Conservation (phyloP, 2,888 invertebrate species). For the Graphium colonna region DNA sequence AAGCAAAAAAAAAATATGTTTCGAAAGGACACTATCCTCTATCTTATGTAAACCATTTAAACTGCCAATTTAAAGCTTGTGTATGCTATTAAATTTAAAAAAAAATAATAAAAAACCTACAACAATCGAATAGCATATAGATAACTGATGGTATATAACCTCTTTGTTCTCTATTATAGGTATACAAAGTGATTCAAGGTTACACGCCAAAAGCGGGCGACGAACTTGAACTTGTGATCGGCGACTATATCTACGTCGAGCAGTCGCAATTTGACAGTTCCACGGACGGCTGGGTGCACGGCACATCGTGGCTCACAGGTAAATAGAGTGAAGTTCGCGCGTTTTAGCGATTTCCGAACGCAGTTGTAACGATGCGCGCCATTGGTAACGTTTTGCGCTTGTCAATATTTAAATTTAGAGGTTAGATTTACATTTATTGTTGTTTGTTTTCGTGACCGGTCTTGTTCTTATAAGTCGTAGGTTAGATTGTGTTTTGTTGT, state of each 20-base stretch:
- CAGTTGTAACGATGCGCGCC: constrained; percentile 36
- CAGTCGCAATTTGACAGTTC: constrained; percentile 86
- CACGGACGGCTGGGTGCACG: constrained; percentile 93
- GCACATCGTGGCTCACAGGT: constrained; percentile 90
- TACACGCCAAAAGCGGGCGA: constrained; percentile 88
- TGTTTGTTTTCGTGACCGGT: background rate
- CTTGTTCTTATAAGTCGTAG: too few species aligned
- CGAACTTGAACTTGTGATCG: constrained; percentile 90
- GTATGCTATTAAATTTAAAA: too few species aligned
- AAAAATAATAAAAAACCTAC: too few species aligned
- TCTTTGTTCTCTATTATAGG: constrained; percentile 56
- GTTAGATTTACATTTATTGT: constrained; percentile 45
- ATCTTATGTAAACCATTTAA: too few species aligned
- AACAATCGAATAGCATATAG: too few species aligned
- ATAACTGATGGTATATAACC: constrained; percentile 26
- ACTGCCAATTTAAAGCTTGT: too few species aligned
- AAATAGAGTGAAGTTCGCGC: constrained; percentile 19
- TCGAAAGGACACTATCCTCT: too few species aligned
- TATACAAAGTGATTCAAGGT: constrained; percentile 88
- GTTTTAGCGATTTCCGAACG: background rate
- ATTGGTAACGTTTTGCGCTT: constrained; percentile 39
- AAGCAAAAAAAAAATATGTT: too few species aligned
- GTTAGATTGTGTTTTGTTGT: background rate
- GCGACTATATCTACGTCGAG: constrained; percentile 92
- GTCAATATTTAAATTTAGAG: constrained; percentile 47